Evolutionary conservation across 2,888 invertebrate species (phyloP), one percentile per base, ranked within the genome.

Genomic region (Cephus sareptanus): DNA sequence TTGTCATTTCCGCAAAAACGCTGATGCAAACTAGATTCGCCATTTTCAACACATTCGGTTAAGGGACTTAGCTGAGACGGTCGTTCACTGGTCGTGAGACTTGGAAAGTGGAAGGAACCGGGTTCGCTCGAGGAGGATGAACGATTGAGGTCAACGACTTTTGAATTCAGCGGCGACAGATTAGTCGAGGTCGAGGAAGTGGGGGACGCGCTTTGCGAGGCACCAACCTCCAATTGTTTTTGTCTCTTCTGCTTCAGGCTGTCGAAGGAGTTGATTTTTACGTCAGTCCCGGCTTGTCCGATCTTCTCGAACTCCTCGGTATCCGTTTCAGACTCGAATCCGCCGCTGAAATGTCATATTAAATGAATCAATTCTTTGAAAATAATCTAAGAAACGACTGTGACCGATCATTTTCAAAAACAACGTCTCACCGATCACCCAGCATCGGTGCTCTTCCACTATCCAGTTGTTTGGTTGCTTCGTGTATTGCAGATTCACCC

Each of bases 241-340:
- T 87, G 87, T 69, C 85, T 86, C 76, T 81, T 81, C 81, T 85
- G 85, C 80, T 87, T 87, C 74, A 82, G 81, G 75, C 86, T 86
- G 76, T 90, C 89, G 84, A 86, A 89, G 9, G 87, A 87, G 30
- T 81, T 86, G 73, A 88, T 85, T 80, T 90, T 91, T 35, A 88
- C 87, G 77, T 91, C 91, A 75, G 83, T 76, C 11, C 71, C 83
- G 2, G 94, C 94, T 89, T 95, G 95, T 30, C 94, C 93, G 12
- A 97, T 94, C 89, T 95, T 96, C 92, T 97, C 97, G 92, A 96
- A 97, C 88, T 96, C 97, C 86, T 96, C 96, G 0, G 95, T 95
- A 87, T 97, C 96, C 0, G 96, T 95, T 92, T 96, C 96, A 1
- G 96, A 96, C 89, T 96, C 96, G 88, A 95, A 95, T 56, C 85